Conservation (phyloP, 1,140 invertebrate species). For the Formica selysi region DNA sequence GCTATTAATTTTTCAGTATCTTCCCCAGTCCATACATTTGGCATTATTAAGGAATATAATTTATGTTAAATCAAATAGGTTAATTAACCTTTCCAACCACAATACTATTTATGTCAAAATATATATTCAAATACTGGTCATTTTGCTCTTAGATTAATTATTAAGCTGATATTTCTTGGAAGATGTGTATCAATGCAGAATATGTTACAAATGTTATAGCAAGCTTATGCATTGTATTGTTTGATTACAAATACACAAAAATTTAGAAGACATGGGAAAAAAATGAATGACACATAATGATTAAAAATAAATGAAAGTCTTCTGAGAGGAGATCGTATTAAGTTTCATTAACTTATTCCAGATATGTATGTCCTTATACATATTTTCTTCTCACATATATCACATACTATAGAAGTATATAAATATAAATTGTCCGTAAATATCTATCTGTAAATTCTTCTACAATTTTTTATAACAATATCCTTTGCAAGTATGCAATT, state of each 20-base stretch:
- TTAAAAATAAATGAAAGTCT: constrained; percentile 50
- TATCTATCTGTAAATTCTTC: constrained; percentile 16
- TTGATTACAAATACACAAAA: constrained; percentile 33
- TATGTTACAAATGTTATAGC: constrained; percentile 15
- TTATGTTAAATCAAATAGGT: constrained; percentile 50
- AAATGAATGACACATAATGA: constrained; percentile 47
- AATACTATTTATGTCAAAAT: constrained; percentile 12
- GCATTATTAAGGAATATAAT: constrained; percentile 68
- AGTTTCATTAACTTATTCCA: constrained; percentile 23
- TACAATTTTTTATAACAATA: constrained; percentile 26
- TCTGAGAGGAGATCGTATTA: constrained; percentile 12
- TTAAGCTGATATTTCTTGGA: neutral
- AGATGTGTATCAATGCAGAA: neutral
- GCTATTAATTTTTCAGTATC: constrained; percentile 76
- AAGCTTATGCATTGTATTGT: constrained; percentile 47
- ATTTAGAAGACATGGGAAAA: constrained; percentile 58
- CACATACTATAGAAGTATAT: constrained; percentile 24
- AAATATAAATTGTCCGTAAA: constrained; percentile 53
- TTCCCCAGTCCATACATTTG: constrained; percentile 75
- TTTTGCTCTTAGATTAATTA: neutral
- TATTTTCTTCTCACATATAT: neutral
- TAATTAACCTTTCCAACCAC: constrained; percentile 59
- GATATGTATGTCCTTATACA: constrained; percentile 38
- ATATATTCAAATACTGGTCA: neutral
- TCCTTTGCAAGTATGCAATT: neutral